Conservation (phyloP, 1,140 invertebrate genomes). For the Tetramorium alpestre region DNA sequence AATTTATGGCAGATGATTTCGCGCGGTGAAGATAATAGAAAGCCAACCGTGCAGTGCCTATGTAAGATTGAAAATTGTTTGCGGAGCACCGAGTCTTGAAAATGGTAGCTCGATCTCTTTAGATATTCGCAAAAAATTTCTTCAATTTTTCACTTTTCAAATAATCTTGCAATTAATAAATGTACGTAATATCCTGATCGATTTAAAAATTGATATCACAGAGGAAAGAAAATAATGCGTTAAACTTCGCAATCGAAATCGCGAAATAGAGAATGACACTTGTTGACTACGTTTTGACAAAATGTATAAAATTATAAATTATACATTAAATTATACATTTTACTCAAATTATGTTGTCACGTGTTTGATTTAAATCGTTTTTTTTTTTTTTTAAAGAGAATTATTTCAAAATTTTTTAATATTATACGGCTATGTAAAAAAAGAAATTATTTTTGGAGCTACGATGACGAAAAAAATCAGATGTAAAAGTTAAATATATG, state of each 20-base stretch:
- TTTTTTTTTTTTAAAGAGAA: background rate
- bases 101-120: slow-evolving; percentile 45
- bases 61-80: slow-evolving; percentile 29
- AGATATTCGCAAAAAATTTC: background rate
- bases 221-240: background rate
- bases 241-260: background rate
- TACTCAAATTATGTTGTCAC: too few species aligned
- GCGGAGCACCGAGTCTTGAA: background rate
- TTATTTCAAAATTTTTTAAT: background rate
- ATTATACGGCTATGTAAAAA: background rate
- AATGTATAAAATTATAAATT: background rate
- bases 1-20: slow-evolving; percentile 65
- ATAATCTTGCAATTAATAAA: background rate
- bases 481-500: background rate
- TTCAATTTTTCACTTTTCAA: background rate
- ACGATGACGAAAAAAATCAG: background rate
- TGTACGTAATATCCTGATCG: background rate
- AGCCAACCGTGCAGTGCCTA: background rate
- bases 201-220: background rate
- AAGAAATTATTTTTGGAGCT: background rate
- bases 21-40: background rate
- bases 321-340: background rate
- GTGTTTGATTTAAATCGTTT: background rate
- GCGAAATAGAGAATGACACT: background rate
- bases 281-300: background rate